phyloP scores from a whole-genome alignment of 2,888 invertebrate species.

The Melinaea menophilus region DNA sequence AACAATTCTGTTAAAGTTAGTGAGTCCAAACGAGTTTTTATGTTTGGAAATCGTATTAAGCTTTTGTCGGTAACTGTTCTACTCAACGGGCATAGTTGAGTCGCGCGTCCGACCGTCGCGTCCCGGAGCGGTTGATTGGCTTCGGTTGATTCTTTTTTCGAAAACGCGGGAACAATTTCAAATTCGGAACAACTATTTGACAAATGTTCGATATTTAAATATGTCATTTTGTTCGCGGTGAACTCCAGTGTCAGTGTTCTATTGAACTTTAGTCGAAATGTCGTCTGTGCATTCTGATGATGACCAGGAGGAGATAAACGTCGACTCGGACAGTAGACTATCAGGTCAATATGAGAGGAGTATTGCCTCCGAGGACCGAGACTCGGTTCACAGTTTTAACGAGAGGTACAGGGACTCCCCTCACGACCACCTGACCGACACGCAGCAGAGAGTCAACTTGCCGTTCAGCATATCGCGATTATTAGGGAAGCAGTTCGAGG shows the following conservation, averaged over 20 bases:
- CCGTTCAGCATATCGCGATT: slow-evolving; percentile 91
- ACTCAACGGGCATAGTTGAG: slow-evolving; percentile 76
- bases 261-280: slow-evolving; percentile 48
- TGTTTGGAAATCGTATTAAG: slow-evolving; percentile 78
- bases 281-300: slow-evolving; percentile 79
- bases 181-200: slow-evolving; percentile 24
- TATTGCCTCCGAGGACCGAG: slow-evolving; percentile 75
- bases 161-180: slow-evolving; percentile 48
- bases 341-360: slow-evolving; percentile 74
- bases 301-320: slow-evolving; percentile 83
- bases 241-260: slow-evolving; percentile 53
- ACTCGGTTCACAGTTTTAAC: slow-evolving; percentile 77
- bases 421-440: slow-evolving; percentile 71
- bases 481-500: slow-evolving; percentile 86
- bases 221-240: slow-evolving; percentile 36
- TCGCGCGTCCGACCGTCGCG: slow-evolving; percentile 73
- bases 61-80: slow-evolving; percentile 77
- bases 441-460: slow-evolving; percentile 77
- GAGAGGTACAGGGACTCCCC: slow-evolving; percentile 71
- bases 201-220: slow-evolving; percentile 36
- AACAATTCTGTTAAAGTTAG: slow-evolving; percentile 73
- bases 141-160: slow-evolving; percentile 62
- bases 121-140: slow-evolving; percentile 70
- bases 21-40: slow-evolving; percentile 77
- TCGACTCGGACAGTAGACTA: slow-evolving; percentile 80